phyloP scores from a whole-genome alignment of 2,888 invertebrate species.

The Hecatera dysodea region DNA sequence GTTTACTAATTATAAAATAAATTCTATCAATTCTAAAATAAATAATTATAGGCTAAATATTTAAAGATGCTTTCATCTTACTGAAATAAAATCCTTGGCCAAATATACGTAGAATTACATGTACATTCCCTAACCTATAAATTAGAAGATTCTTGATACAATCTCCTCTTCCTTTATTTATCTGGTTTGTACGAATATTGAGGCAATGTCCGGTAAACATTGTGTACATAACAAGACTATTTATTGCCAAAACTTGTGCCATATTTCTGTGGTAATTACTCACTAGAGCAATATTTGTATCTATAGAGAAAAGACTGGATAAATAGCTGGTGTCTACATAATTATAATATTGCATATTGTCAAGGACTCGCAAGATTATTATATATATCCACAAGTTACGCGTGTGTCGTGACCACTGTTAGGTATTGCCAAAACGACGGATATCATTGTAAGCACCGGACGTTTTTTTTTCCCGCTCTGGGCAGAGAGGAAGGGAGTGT shows the following conservation, averaged over 20 bases:
- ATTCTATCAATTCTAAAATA: too few relatives aligned
- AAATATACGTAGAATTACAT: background rate
- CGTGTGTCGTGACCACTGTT: background rate
- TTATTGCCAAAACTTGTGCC: conserved; percentile 53
- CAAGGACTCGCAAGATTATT: background rate
- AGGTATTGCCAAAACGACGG: background rate
- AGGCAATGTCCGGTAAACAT: conserved; percentile 34
- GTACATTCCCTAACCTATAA: conserved; percentile 18
- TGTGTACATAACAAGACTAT: conserved; percentile 52
- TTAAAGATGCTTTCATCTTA: background rate
- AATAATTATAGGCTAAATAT: background rate
- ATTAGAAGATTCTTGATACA: conserved; percentile 37
- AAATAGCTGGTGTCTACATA: conserved; percentile 14
- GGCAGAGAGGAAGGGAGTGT: too few relatives aligned
- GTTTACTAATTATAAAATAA: too few relatives aligned
- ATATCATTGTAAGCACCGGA: too few relatives aligned
- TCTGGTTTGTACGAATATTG: conserved; percentile 33
- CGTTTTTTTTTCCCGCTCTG: too few relatives aligned
- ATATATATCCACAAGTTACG: background rate
- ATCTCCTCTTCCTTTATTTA: conserved; percentile 43
- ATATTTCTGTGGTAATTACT: conserved; percentile 51
- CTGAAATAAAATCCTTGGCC: background rate
- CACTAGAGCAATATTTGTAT: conserved; percentile 18
- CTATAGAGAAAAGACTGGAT: background rate
- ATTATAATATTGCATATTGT: conserved; percentile 1